Evolutionary conservation across 1,140 invertebrate species (phyloP), one percentile per base, ranked within the genome.

Genomic region (Drosophila orena): DNA sequence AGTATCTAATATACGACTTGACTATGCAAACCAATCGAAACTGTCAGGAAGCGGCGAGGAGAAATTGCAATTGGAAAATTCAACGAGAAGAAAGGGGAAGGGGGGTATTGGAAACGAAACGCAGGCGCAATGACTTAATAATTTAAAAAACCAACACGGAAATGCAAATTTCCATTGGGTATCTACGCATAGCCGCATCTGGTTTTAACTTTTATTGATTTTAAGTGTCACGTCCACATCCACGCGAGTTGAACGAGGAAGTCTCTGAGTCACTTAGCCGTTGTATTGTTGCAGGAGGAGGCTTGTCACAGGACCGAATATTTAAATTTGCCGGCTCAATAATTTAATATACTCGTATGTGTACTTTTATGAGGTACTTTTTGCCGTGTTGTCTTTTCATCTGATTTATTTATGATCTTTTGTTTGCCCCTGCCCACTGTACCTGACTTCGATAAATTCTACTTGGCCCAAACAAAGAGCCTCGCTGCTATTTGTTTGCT

Each of bases 401-500:
- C 52, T 54, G 64, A 75, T 60, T 84, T 75, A 81, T 81, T 78
- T 81, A 71, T 66, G 60, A 40, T 42, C 38, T 68, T 71, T 75
- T 60, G 62, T 84, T 64, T 58, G 55, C 34, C 50, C 27, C 43
- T 47, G 34, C 42, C 38, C 61, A 30, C 56, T 6, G 22, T 46
- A 44, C 40, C 34, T 38, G 34, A 27, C 64, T 69, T 43, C 34
- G 27, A 14, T 40, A 64, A 55, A 46, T 56, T 68, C 66, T 70
- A 40, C 64, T 77, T 64, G 60, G 62, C 57, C 34, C 81, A 62
- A 53, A 85, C 81, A 85, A 85, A 88, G 81, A 54, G 50, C 61
- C 79, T 79, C 76, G 83, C 79, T 80, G 64, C 49, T 77, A 58
- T 77, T 85, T 86, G 83, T 86, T 81, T 81, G 65, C 47, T 75